Evolutionary conservation across 2,113 vertebrate species (phyloP), one percentile per base, ranked within the genome.

Genomic region (Rhizomys pruinosus): DNA sequence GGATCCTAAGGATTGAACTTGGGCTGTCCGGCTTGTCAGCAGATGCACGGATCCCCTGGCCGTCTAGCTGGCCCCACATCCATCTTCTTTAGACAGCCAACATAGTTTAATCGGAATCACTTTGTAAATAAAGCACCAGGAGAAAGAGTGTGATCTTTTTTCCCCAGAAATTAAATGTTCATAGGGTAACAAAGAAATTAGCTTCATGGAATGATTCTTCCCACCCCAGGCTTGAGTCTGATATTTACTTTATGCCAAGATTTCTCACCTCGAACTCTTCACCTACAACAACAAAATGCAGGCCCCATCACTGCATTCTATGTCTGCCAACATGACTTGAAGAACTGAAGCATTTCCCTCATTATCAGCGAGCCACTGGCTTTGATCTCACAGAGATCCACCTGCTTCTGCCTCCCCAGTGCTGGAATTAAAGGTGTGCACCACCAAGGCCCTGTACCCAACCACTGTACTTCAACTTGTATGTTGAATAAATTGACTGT

Each of bases 231-330:
- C 29, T 78, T 20, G 64, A 59, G n/a, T 69, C 19, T 47, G 37
- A 20, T 57, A 71, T 55, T 74, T 89, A 91, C 61, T 59, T 39
- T 39, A 76, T 37, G 25, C 64, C 10, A 84, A 47, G 16, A 84
- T 63, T 95, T 86, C 71, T 87, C 84, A 87, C 47, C 19, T 84
- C 92, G 76, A 85, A 47, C 84, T 84, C 37, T 77, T 87, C 22
- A 63, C 39, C 44, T n/a, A n/a, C n/a, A 91, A 89, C 12, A n/a
- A 87, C 39, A 42, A 15, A 66, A 52, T n/a, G 23, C 44, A 74
- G 68, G 9, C 12, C 23, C 47, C 64, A n/a, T n/a, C 82, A 34
- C 6, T 72, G 63, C 64, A n/a, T 8, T 11, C 20, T 15, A 32
- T 34, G 22, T 93, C 37, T 68, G 64, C 69, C 27, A 64, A 76